These are phyloP conservation scores for Eublepharis macularius DNA, from an alignment of 2,113 vertebrate genomes.

Conservation along the genomic window DNA sequence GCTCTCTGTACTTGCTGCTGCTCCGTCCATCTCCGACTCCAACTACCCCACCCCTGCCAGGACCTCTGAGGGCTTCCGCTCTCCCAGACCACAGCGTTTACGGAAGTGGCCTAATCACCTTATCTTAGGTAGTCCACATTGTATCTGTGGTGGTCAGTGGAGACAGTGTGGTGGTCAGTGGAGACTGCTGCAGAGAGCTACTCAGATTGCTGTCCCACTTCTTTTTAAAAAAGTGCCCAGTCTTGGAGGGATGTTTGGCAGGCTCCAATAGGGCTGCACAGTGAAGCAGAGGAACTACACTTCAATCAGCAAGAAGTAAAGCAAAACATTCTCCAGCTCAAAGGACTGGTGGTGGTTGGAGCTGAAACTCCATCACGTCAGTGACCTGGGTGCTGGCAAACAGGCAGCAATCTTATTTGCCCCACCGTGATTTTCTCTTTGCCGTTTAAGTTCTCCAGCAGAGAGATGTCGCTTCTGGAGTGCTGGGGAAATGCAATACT, in stretches of 20 bases:
- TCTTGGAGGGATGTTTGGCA: background rate
- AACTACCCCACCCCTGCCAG: background rate
- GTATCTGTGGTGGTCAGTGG: background rate
- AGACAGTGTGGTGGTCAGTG: background rate
- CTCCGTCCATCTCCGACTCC: background rate
- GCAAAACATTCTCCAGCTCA: too few species aligned
- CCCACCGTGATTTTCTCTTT: background rate
- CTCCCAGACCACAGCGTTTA: background rate
- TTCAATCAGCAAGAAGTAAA: background rate
- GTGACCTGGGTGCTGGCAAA: background rate
- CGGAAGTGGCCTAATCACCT: background rate
- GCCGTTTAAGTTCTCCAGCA: too few species aligned
- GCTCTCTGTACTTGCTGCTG: background rate
- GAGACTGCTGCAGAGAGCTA: background rate
- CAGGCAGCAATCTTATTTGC: background rate
- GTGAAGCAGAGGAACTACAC: background rate
- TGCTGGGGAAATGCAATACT: background rate
- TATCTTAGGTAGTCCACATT: background rate
- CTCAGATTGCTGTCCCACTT: background rate
- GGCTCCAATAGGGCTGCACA: background rate
- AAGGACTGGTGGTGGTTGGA: too few species aligned
- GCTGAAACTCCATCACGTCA: background rate
- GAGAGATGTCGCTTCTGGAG: background rate
- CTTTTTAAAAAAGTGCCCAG: background rate
- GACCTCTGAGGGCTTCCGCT: background rate